Evolutionary conservation across 1,140 invertebrate species (phyloP), one percentile per base, ranked within the genome.

Genomic region (Yoshiicerus persimilis): DNA sequence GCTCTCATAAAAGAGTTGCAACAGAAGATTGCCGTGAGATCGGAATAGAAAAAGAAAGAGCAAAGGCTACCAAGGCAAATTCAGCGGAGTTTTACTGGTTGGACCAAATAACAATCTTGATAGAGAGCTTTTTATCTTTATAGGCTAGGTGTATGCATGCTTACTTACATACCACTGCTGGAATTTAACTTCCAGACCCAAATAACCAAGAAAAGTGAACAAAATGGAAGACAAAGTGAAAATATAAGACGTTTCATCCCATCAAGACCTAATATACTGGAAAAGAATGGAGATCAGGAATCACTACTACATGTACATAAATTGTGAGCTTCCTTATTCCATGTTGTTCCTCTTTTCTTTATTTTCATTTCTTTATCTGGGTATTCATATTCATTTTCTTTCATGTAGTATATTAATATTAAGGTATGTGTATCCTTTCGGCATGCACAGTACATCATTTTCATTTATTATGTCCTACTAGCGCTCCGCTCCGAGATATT

Each of bases 181-280:
- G 23, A 25, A 64, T 25, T 64, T 20, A 30, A 70, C 25, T 3
- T 66, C n/a, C 9, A n/a, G n/a, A 25, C 11, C n/a, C 27, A 9
- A 70, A 30, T 30, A 10, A 2, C 27, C 23, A 30, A 30, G 66
- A 16, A 70, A 70, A 32, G 66, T 10, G 66, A 32, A 25, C 10
- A 70, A 70, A 70, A 38, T 36, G 32, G 16, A n/a, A 80, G 75
- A 80, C 75, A 80, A 70, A 70, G 75, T 80, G 75, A 80, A 80
- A 80, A n/a, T 80, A 80, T 32, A 80, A 80, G 32, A 80, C n/a
- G 32, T 80, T 80, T 80, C 75, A 80, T 80, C 34, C n/a, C 75
- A 36, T 80, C 75, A 38, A 34, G 75, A 38, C 34, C 75, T 38
- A 80, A 80, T 80, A 80, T 10, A 38, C 30, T n/a, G 75, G 75